These are phyloP conservation scores for Corythornis vintsioides DNA, from an alignment of 2,113 vertebrate genomes.

Conservation along the genomic window DNA sequence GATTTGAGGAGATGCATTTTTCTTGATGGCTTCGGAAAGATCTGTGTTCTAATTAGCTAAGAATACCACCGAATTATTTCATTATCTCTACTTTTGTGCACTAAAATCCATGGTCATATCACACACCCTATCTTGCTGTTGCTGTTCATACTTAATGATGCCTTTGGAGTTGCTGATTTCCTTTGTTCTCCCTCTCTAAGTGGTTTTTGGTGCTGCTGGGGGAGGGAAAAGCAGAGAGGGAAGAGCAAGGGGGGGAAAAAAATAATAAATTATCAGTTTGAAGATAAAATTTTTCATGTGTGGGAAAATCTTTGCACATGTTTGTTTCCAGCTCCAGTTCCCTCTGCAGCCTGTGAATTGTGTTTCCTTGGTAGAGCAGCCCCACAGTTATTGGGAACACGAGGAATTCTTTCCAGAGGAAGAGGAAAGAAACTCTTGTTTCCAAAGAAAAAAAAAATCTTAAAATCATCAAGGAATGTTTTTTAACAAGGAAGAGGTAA, in stretches of 20 bases:
- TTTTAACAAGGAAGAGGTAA: conserved; percentile 80
- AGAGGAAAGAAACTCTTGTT: not conserved
- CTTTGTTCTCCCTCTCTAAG: conserved; percentile 81
- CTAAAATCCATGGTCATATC: conserved; percentile 78
- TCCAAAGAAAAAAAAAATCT: not conserved
- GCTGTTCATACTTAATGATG: conserved; percentile 72
- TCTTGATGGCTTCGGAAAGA: conserved; percentile 73
- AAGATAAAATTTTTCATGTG: not conserved
- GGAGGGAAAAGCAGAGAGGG: not conserved
- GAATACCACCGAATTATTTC: conserved; percentile 77
- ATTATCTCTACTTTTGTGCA: conserved; percentile 76
- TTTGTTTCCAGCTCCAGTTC: not conserved
- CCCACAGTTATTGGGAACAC: not conserved
- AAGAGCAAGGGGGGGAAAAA: not conserved
- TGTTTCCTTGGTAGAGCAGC: not conserved
- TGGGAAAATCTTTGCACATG: not conserved
- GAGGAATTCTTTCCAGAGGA: not conserved
- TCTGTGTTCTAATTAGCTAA: conserved; percentile 76
- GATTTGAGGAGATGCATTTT: conserved; percentile 74
- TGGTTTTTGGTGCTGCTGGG: conserved; percentile 61
- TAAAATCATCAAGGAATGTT: conserved; percentile 71
- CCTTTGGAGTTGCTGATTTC: conserved; percentile 71
- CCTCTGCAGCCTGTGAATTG: not conserved
- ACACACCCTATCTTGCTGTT: conserved; percentile 67
- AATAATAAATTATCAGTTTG: not conserved